Evolutionary conservation across 2,888 invertebrate genomes (phyloP), one percentile per base, ranked within the genome.

Genomic region (Leptinotarsa peninsularis): DNA sequence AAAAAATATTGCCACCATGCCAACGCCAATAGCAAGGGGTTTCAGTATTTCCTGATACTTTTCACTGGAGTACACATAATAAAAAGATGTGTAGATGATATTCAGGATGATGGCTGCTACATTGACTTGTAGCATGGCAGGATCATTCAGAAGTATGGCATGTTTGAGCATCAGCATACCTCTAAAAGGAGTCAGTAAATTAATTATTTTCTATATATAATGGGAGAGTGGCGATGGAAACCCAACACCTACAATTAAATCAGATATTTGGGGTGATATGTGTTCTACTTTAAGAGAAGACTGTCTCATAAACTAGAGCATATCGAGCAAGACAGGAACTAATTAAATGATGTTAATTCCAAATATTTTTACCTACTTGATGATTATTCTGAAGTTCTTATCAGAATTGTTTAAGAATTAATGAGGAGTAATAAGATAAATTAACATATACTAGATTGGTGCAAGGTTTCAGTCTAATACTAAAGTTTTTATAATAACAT

Each of bases 71-170:
- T 93, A 95, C 71, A 90, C 84, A 85, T 92, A 94, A 88, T 92
- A 97, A 72, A 94, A 88, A 77, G 90, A 79, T 76, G 93, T 87
- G 86, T 96, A 97, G 4, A 91, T 76, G 3, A 91, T 85, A 86
- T 94, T 96, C 70, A 95, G 88, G 0, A 91, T 88, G 76, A 94
- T 89, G 78, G 95, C 96, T 83, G 93, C 91, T 69, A 94, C 85
- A 87, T 96, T 97, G 23, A 96, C 94, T 84, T 91, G 91, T 67
- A 95, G 93, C 93, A 96, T 95, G 0, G 92, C 92, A 80, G 90
- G 88, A 85, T 97, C 96, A 67, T 91, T 89, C 76, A 96, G 89
- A 66, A 96, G 90, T 79, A 91, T 88, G 21, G 94, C 95, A 88
- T 94, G 94, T 84, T 94, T 93, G 77, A 96, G 89, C 90, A 94